phyloP scores from a whole-genome alignment of 2,888 invertebrate species.

The Megamerina dolium region DNA sequence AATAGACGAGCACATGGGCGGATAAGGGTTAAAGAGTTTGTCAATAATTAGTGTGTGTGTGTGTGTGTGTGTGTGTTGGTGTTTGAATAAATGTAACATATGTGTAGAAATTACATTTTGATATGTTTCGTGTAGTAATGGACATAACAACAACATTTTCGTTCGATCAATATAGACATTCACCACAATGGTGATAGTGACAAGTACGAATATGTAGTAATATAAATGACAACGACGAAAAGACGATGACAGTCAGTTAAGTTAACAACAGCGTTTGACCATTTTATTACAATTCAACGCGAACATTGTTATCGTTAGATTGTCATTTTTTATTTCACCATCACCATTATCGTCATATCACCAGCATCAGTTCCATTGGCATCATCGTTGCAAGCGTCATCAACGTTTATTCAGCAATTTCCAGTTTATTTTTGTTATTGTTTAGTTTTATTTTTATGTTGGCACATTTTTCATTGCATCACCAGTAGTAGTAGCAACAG shows the following conservation, averaged over 20 bases:
- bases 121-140: constrained; percentile 21
- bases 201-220: no score
- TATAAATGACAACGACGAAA: no score
- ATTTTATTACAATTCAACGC: neutral
- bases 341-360: constrained; percentile 16
- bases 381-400: constrained; percentile 22
- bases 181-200: no score
- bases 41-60: neutral
- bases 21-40: no score
- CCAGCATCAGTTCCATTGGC: constrained; percentile 10
- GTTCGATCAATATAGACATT: no score
- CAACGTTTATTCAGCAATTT: constrained; percentile 36
- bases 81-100: constrained; percentile 14
- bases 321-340: constrained; percentile 10
- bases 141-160: no score
- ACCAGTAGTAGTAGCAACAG: constrained; percentile 2
- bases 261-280: no score
- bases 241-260: no score
- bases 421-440: constrained; percentile 20
- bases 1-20: no score
- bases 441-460: constrained; percentile 5
- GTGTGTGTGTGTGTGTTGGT: constrained; percentile 10
- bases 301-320: constrained; percentile 24
- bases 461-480: constrained; percentile 2
- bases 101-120: constrained; percentile 34